Percentiles rank a stretch among this genome's conserved stretches.
These are phyloP conservation scores for Campoplex capitator DNA, from an alignment of 2,888 invertebrate species.

Conservation along the genomic window DNA sequence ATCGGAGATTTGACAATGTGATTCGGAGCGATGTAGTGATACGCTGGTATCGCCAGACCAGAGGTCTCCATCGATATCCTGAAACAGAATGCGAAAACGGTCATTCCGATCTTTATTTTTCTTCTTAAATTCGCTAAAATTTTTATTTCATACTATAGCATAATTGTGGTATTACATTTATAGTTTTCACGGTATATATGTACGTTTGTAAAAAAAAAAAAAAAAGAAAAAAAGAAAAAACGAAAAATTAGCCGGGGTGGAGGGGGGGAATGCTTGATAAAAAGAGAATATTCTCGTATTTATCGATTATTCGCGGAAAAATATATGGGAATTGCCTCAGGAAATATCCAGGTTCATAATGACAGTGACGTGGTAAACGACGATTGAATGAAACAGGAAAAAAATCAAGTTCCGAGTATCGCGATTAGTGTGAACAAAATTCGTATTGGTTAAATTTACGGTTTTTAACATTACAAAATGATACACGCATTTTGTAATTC, in stretches of 20 bases:
- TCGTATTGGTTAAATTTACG: too few species aligned
- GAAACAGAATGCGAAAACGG: conserved; percentile 85
- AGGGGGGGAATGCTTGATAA: conserved; percentile 49
- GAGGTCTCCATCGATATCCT: conserved; percentile 98
- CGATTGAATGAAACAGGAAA: conserved; percentile 4
- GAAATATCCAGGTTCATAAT: conserved; percentile 51
- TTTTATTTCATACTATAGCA: conserved; percentile 42
- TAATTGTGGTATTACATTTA: conserved; percentile 18
- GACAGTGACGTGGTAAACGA: not conserved
- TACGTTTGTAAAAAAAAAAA: conserved; percentile 34
- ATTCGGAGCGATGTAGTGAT: conserved; percentile 96
- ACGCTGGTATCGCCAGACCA: conserved; percentile 95
- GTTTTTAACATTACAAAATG: not conserved
- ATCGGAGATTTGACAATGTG: conserved; percentile 97
- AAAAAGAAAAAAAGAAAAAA: conserved; percentile 18
- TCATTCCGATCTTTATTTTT: conserved; percentile 39
- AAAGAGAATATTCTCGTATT: conserved; percentile 65
- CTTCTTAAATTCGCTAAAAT: conserved; percentile 16
- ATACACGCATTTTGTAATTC: not conserved
- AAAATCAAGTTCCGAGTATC: conserved; percentile 24
- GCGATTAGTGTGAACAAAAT: not conserved
- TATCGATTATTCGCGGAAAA: conserved; percentile 52
- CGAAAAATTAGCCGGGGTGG: conserved; percentile 20
- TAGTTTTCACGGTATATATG: conserved; percentile 30
- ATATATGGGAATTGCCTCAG: conserved; percentile 59